Conservation (phyloP, 2,888 invertebrate genomes). For the Lydus trimaculatus region DNA sequence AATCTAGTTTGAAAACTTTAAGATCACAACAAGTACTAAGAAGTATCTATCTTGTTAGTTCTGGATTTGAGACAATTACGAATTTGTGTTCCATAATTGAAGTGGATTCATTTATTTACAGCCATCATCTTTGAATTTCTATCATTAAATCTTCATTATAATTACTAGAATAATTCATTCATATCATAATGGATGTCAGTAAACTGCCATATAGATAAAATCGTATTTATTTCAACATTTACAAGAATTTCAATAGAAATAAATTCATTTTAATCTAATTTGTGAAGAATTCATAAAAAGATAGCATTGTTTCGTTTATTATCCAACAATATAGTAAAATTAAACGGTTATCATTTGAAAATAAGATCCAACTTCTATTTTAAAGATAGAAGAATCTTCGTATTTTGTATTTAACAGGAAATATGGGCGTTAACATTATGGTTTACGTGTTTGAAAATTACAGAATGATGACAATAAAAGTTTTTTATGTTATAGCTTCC, state of each 20-base stretch:
- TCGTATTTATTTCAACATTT: constrained; percentile 34
- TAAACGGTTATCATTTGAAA: background rate
- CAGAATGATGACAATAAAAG: constrained; percentile 2
- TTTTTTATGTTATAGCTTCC: background rate
- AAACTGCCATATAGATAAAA: constrained; percentile 47
- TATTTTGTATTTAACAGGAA: constrained; percentile 2
- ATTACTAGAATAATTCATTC: constrained; percentile 48
- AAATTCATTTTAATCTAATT: background rate
- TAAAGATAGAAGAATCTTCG: background rate
- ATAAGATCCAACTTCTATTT: background rate
- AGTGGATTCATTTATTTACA: constrained; percentile 19
- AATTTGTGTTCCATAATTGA: constrained; percentile 2
- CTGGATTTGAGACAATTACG: background rate
- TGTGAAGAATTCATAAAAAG: background rate
- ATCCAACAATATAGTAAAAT: background rate
- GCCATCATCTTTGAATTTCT: constrained; percentile 4
- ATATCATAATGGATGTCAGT: constrained; percentile 50
- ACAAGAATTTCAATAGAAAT: background rate
- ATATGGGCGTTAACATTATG: background rate
- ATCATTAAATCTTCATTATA: constrained; percentile 46
- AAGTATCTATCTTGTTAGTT: background rate
- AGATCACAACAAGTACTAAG: too few relatives aligned
- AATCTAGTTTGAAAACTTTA: too few relatives aligned
- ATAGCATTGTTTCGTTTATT: background rate
- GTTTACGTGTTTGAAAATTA: constrained; percentile 4